Conservation (phyloP, 2,113 vertebrate genomes). For the western clawed frog (Xenopus tropicalis) region UCB_Xtro_10.0 CM004446.2:61633501-61634000, state of each 20-base stretch:
- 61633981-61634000: no score
- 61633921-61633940: neutral
- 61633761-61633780: slow-evolving; percentile 2
- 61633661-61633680: slow-evolving; percentile 9
- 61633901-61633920: no score
- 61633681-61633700: neutral
- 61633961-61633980: no score
- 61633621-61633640: neutral
- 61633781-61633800: slow-evolving; percentile 14
- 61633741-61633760: slow-evolving; percentile 19
- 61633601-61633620: no score
- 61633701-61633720: neutral
- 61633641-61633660: neutral
- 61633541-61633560: no score
- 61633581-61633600: no score
- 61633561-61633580: no score
- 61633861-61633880: neutral
- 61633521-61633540: no score
- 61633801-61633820: slow-evolving; percentile 29
- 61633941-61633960: no score
- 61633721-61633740: slow-evolving; percentile 16
- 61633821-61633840: slow-evolving; percentile 1
- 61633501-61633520: no score
- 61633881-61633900: neutral
- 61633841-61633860: slow-evolving; percentile 14